These are phyloP conservation scores for Apoderus coryli DNA, from an alignment of 2,888 invertebrate genomes.

Conservation along the genomic window DNA sequence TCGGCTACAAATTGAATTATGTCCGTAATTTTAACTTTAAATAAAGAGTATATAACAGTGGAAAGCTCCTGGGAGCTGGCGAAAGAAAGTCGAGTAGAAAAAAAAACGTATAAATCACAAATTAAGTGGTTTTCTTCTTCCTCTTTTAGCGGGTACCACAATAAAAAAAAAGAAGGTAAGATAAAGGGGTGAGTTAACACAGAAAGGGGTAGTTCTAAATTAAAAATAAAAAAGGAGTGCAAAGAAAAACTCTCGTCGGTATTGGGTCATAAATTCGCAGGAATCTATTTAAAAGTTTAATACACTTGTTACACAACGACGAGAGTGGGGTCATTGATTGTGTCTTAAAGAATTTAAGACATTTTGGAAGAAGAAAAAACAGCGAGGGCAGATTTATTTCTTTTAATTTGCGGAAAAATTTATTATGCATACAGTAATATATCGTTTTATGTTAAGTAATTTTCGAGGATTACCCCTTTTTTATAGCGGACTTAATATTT, in stretches of 20 bases:
- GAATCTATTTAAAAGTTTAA: slow-evolving; percentile 27
- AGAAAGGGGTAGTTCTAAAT: slow-evolving; percentile 21
- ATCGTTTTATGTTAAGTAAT: no score
- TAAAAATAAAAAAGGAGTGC: slow-evolving; percentile 23
- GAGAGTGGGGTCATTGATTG: slow-evolving; percentile 8
- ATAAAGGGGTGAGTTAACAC: slow-evolving; percentile 20
- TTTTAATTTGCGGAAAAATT: no score
- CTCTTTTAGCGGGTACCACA: no score
- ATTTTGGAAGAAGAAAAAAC: no score
- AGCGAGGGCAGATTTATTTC: no score
- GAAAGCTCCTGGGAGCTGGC: no score
- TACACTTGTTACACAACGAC: slow-evolving; percentile 22
- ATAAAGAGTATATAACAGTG: no score
- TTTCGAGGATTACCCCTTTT: no score
- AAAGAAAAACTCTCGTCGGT: slow-evolving; percentile 17
- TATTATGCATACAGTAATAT: no score
- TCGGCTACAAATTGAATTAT: slow-evolving; percentile 35
- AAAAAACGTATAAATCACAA: slow-evolving; percentile 31
- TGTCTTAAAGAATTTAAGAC: slow-evolving; percentile 4
- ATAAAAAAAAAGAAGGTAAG: slow-evolving; percentile 19
- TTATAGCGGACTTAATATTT: no score
- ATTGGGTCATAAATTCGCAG: slow-evolving; percentile 26
- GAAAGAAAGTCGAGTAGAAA: no score
- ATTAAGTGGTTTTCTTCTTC: slow-evolving; percentile 26
- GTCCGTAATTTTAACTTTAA: slow-evolving; percentile 32